Evolutionary conservation across 2,797 vertebrate species (phyloP), one percentile per base, ranked within the genome.

Genomic region (Chromis chromis): DNA sequence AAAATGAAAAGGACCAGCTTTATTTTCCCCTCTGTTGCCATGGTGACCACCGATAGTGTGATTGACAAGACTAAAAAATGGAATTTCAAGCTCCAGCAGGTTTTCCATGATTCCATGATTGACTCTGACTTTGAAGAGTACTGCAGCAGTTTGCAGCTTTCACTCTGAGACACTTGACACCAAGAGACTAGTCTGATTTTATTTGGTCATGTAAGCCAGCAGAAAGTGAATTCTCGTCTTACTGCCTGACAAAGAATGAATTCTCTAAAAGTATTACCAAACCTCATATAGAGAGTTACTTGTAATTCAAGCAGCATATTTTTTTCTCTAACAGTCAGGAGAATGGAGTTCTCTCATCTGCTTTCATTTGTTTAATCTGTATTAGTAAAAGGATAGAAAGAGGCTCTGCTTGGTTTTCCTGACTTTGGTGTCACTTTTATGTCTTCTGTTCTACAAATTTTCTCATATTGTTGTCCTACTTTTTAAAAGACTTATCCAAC

Each of bases 11-110:
- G 16, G 22, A 10, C 53, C 33, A 16, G 69, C 46, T 59, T 61
- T 64, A 68, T 65, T 56, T 72, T 62, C 24, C 36, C 17, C 48
- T 66, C 54, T 82, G 90, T 91, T 91, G 76, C 87, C 70, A 88
- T 91, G 83, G 90, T 39, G 65, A 90, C 82, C 13, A 39, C 79
- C 82, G 54, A 79, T 70, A 6, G 53, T 66, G 58, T 89, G 90
- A 94, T 69, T 89, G 89, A 83, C 83, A 81, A 59, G 76, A 76
- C 73, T 86, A 86, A 64, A 62, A 91, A 92, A 86, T 86, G 75
- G 39, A 84, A 84, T 93, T 91, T 92, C 85, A 91, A 73, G 91
- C 91, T 89, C 73, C 79, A 74, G 79, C 73, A 67, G 80, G 66
- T 87, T 91, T 82, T 42, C 68, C 44, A 58, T 54, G 80, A 83